Conservation (phyloP, 2,797 vertebrate genomes). For the Synanceia verrucosa region DNA sequence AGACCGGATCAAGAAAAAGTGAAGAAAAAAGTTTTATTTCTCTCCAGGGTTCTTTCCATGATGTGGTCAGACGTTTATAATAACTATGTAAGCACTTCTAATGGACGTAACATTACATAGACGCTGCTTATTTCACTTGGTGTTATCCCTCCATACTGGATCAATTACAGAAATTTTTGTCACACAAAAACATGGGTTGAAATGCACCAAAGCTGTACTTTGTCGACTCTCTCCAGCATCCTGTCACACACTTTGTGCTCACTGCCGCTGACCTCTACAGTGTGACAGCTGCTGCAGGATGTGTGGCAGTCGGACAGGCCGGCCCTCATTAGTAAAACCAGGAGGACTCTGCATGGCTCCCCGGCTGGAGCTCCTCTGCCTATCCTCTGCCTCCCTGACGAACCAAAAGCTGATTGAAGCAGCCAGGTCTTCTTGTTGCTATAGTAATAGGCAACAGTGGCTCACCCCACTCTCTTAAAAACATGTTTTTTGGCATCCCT, state of each 20-base stretch:
- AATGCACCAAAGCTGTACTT: too few species aligned
- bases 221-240: neutral
- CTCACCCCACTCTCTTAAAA: constrained; percentile 58
- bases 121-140: too few species aligned
- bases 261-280: constrained; percentile 26
- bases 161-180: too few species aligned
- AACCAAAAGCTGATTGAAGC: constrained; percentile 75
- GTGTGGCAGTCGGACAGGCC: constrained; percentile 29
- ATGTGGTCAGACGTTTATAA: too few species aligned
- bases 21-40: too few species aligned
- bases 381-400: constrained; percentile 55
- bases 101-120: too few species aligned
- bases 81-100: too few species aligned
- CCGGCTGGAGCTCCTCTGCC: constrained; percentile 61
- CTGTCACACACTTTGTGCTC: constrained; percentile 16
- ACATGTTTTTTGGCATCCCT: constrained; percentile 70
- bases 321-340: constrained; percentile 76
- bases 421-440: constrained; percentile 82
- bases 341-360: constrained; percentile 39
- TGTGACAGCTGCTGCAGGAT: constrained; percentile 47
- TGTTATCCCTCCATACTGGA: too few species aligned
- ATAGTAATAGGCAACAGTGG: constrained; percentile 82
- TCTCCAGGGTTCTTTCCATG: too few species aligned
- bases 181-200: neutral
- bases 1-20: too few species aligned